Conservation (phyloP, 1,140 invertebrate genomes). For the Caerostris extrusa region DNA sequence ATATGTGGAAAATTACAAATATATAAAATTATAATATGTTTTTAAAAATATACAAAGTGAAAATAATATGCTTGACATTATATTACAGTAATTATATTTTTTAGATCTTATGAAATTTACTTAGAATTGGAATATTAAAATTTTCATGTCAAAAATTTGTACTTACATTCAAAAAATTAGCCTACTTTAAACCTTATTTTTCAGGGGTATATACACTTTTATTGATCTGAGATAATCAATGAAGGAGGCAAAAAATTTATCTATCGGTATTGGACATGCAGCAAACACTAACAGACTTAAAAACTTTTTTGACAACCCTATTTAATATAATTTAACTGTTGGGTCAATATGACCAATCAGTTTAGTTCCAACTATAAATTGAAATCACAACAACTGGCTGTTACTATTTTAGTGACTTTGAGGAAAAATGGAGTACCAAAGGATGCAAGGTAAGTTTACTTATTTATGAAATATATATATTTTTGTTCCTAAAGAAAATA, state of each 20-base stretch:
- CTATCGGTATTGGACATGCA: conserved; percentile 64
- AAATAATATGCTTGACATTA: no score
- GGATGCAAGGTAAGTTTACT: conserved; percentile 68
- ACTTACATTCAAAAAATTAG: no score
- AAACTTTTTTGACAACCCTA: conserved; percentile 38
- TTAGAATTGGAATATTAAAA: no score
- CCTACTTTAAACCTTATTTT: background rate
- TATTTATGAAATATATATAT: background rate
- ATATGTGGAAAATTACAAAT: no score
- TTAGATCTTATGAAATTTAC: no score
- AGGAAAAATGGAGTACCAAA: conserved; percentile 70
- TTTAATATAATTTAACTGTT: conserved; percentile 44
- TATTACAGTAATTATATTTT: no score
- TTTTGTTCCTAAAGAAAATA: background rate
- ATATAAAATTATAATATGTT: no score
- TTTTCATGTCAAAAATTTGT: no score
- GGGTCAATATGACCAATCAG: conserved; percentile 71
- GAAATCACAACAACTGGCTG: conserved; percentile 60
- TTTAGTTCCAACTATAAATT: conserved; percentile 67
- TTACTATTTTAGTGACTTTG: conserved; percentile 59
- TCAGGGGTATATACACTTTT: conserved; percentile 58
- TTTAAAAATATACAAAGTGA: no score
- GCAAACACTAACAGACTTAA: conserved; percentile 33
- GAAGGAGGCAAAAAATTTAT: conserved; percentile 64
- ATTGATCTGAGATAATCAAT: conserved; percentile 56